Evolutionary conservation across 2,888 invertebrate genomes (phyloP).

Genomic region (Melanchra persicariae): DNA sequence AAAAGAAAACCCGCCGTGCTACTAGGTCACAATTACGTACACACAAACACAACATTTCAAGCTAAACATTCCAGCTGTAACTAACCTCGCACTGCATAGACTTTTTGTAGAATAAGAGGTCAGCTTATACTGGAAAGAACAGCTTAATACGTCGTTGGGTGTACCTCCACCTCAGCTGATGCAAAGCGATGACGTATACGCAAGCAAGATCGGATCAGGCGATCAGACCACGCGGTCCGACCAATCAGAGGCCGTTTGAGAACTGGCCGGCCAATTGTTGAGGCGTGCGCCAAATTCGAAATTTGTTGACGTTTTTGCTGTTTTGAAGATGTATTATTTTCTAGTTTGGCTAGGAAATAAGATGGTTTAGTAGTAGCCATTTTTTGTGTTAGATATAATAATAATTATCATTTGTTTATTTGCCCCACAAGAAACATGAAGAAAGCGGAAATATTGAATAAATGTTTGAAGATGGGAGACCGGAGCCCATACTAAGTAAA

Average conservation of each 20-base stretch:
- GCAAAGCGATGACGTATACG: conserved; percentile 40
- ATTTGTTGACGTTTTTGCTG: background rate
- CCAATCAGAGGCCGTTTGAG: conserved; percentile 54
- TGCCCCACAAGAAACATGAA: too few species aligned
- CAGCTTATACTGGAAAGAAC: background rate
- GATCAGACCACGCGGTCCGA: conserved; percentile 53
- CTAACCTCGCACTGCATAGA: background rate
- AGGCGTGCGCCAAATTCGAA: conserved; percentile 45
- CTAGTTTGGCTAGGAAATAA: background rate
- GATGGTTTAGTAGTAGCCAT: background rate
- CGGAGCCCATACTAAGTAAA: too few species aligned
- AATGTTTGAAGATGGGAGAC: too few species aligned
- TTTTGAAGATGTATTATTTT: background rate
- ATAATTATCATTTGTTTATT: too few species aligned
- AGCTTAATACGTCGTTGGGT: background rate
- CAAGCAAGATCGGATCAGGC: conserved; percentile 52
- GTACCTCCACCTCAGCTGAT: conserved; percentile 58
- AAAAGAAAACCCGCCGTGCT: conserved; percentile 9
- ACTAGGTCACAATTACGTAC: conserved; percentile 1
- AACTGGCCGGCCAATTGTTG: conserved; percentile 47
- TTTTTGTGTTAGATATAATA: too few species aligned
- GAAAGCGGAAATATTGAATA: too few species aligned
- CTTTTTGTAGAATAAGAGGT: background rate
- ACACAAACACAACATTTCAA: background rate
- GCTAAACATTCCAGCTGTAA: background rate